Base-by-base conservation (phyloP, 2,113 vertebrate species). In the Ageneiosus marmoratus region DNA sequence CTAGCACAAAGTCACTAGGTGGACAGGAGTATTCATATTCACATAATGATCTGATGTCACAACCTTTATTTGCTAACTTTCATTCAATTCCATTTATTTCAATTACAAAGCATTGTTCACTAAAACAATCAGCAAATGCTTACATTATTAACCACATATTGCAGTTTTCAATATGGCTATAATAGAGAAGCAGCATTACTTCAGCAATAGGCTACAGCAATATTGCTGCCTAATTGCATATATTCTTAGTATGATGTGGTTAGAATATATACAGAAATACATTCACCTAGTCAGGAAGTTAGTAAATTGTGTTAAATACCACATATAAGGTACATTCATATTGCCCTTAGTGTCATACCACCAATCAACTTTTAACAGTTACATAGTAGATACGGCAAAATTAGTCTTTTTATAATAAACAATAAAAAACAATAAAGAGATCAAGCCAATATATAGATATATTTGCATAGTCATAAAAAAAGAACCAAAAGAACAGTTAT, bases 401-500 rank as follows among this genome's bases (percentile, higher is more conserved):
- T 41, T 44, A 11, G 9, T 55, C 63, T 20, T 13, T 53, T 51
- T 65, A 55, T 32, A 51, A 48, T 51, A 82, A 75, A 37, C n/a
- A 77, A 55, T 51, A 76, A 50, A 48, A 32, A 32, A 56, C 29
- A 60, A 32, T 48, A 27, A 58, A 67, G 37, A 78, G 20, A 69
- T 50, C 62, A 58, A 55, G 20, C 48, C 46, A 83, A 53, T 16
- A 67, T 18, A 29, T 63, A 29, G 2, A 73, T 48, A 48, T 48
- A 41, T 12, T 78, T 83, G 53, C 63, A 83, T 78, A 77, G 74
- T 83, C 46, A 13, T 2, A 3, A 69, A 75, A 41, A 63, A 24
- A 53, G 16, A 13, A 46, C 20, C 37, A 63, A 34, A 10, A 62
- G 12, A 24, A 56, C 12, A 11, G 32, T 7, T 29, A 5, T 13